Evolutionary conservation across 2,797 vertebrate species (phyloP), one percentile per base, ranked within the genome.

Genomic region (Trachurus trachurus): DNA sequence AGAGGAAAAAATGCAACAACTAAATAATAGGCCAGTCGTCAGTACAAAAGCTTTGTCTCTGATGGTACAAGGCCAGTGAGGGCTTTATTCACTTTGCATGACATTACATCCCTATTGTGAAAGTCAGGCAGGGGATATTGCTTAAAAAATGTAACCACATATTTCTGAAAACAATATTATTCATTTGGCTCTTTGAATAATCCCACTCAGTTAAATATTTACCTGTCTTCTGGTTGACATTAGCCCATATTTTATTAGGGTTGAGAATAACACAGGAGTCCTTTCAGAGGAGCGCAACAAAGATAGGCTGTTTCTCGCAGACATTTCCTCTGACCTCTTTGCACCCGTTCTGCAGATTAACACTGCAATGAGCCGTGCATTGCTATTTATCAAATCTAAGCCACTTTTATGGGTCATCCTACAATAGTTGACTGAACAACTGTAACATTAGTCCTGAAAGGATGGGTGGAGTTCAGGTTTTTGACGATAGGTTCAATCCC

Each of bases 291-390:
- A 59, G 67, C 22, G 49, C 73, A 82, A 93, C 88, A 92, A 91
- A 86, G 82, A 89, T 72, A 3, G 71, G 67, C 71, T 80, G 83
- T 90, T 85, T 92, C 84, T 92, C 83, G 66, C 69, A 78, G 83
- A 90, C 78, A 78, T 90, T 88, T 90, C 88, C 89, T 83, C 71
- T 85, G 83, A 89, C 84, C 89, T 68, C 73, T 72, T 47, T 45
- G 88, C 86, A 82, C 83, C 72, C 80, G 74, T 87, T 88, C 88
- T 84, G 87, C 82, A 89, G 91, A 92, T 92, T 91, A 90, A 84
- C 84, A 81, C 74, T 57, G 86, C 89, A 91, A 86, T 84, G 88
- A 91, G 81, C 85, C 87, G 19, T 89, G 89, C 78, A 69, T 86
- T 47, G 44, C 84, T 80, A 79, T 92, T 88, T 80, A 89, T 92